Conservation (phyloP, 2,888 invertebrate genomes). For the Seladonia tumulorum region DNA sequence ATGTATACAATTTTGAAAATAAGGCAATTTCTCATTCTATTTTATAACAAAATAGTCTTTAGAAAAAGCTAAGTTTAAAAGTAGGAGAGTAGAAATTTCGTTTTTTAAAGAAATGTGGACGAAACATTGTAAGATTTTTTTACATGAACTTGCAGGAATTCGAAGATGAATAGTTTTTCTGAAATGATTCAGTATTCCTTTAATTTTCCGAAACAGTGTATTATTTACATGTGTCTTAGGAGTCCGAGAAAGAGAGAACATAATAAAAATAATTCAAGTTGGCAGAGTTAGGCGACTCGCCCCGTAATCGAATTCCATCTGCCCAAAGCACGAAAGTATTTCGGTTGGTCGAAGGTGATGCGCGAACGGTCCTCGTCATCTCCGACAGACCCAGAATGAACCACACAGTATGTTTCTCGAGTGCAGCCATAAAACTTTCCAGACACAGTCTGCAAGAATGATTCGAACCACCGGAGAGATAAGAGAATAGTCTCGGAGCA, state of each 20-base stretch:
- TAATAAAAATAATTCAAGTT: neutral
- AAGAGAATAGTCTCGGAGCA: conserved; percentile 21
- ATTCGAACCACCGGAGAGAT: conserved; percentile 13
- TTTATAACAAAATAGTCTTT: neutral
- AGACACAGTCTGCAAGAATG: conserved; percentile 7
- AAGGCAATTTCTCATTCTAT: neutral
- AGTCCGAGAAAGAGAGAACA: neutral
- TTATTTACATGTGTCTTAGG: neutral
- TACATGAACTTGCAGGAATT: neutral
- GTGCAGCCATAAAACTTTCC: conserved; percentile 6
- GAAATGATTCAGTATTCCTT: neutral
- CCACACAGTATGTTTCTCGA: neutral
- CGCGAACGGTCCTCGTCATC: neutral
- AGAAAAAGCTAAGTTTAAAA: neutral
- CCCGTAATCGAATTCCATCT: neutral
- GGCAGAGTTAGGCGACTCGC: neutral
- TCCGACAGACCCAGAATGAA: neutral
- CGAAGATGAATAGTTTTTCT: neutral
- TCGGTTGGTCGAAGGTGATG: neutral
- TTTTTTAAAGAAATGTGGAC: too few relatives aligned
- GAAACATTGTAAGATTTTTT: neutral
- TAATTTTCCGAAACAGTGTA: neutral
- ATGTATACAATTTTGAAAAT: neutral
- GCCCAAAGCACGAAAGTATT: neutral
- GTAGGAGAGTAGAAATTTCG: neutral